phyloP scores from a whole-genome alignment of 2,888 invertebrate species.

The Eupithecia subfuscata region DNA sequence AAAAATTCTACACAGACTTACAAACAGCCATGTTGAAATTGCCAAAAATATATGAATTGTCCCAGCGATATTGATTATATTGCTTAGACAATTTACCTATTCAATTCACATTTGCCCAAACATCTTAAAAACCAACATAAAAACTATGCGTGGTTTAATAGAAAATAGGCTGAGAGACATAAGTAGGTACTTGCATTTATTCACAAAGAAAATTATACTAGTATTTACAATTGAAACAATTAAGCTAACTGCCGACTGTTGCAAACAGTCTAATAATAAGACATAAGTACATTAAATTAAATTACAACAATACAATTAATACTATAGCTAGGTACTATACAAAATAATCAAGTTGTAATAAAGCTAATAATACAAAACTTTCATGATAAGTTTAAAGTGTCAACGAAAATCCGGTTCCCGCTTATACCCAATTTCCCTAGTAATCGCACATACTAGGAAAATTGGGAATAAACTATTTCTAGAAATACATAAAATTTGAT shows the following conservation, averaged over 20 bases:
- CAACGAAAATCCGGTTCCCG: slow-evolving; percentile 2
- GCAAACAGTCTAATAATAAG: no score
- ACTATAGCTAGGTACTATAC: slow-evolving; percentile 13
- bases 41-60: background rate
- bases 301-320: slow-evolving; percentile 1
- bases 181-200: no score
- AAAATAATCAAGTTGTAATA: slow-evolving; percentile 4
- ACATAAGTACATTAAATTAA: slow-evolving; percentile 1
- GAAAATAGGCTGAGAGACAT: slow-evolving; percentile 3
- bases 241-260: no score
- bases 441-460: background rate
- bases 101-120: background rate
- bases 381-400: slow-evolving; percentile 8
- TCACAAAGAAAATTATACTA: no score
- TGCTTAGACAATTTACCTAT: slow-evolving; percentile 7
- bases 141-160: background rate
- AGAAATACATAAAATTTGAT: background rate
- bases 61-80: slow-evolving; percentile 1
- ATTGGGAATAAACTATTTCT: background rate
- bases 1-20: slow-evolving; percentile 8
- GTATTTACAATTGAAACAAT: no score
- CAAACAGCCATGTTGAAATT: background rate
- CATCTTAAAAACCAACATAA: background rate
- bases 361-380: slow-evolving; percentile 18
- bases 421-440: no score